Base-by-base conservation (phyloP, 2,113 vertebrate genomes). In the Polypterus senegalus region DNA sequence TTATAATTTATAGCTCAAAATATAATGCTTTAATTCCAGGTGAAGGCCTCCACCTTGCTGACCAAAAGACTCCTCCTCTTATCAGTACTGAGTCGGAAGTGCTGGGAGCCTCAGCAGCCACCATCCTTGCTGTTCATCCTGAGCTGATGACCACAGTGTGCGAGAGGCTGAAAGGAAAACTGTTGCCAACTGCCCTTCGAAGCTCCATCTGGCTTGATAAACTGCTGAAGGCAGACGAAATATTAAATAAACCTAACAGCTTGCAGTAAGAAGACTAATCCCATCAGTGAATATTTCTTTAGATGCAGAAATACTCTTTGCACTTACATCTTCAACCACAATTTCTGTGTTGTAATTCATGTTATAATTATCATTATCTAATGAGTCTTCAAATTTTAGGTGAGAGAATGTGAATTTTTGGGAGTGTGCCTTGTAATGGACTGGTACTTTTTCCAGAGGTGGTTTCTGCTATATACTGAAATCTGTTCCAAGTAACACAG, bases 201-300 rank as follows among this genome's bases (percentile, higher is more conserved):
- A 47, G 58, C 1, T 70, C 64, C 9, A 60, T 64, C 49, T 75
- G 73, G 73, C 54, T 66, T 46, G 63, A 67, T 46, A 71, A 68
- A 55, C 67, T 75, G 43, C 58, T 75, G 60, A 65, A 63, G 58
- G 47, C 65, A 46, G 48, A 63, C 11, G 52, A 62, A 9, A 54
- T 54, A 46, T 47, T 11, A 46, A 8, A 49, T 4, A 64, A 9
- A 46, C 45, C 2, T 51, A 46, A 47, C 44, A 62, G 44, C 44
- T 10, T 57, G 9, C 48, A 46, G 69, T 74, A 70, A 69, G 69
- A 5, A 61, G 3, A 9, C 4, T 27, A 27, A 27, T 27, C 27
- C 27, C 27, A 27, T 27, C 27, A 27, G 27, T 27, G 27, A 27
- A 27, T 27, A 27, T 27, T 27, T 27, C 27, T 27, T 27, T 27